Evolutionary conservation across 2,888 invertebrate species (phyloP).

Genomic region (Drosophila diplacantha): DNA sequence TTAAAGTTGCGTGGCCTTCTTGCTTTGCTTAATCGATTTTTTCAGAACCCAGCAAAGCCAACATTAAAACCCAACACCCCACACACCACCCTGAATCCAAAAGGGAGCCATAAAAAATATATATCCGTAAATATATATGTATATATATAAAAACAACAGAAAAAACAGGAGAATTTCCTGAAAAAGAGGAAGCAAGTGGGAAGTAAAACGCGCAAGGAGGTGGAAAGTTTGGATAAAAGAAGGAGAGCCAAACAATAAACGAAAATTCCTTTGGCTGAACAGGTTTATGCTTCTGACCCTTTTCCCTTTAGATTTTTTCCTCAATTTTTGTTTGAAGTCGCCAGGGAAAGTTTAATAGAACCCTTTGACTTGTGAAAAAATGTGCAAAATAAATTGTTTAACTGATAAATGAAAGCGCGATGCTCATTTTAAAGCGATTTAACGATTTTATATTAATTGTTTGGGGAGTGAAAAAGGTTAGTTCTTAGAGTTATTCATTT

Average conservation of each 20-base stretch:
- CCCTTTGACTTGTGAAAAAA: conserved; percentile 6
- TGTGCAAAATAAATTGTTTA: conserved; percentile 5
- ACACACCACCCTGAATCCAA: neutral
- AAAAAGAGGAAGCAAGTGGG: conserved; percentile 12
- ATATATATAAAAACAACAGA: conserved; percentile 16
- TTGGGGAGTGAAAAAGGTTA: neutral
- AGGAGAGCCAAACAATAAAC: conserved; percentile 20
- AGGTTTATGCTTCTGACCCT: conserved; percentile 12
- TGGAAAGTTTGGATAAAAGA: conserved; percentile 21
- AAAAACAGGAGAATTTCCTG: conserved; percentile 19
- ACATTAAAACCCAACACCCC: conserved; percentile 13
- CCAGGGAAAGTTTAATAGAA: conserved; percentile 5
- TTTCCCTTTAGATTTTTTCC: neutral
- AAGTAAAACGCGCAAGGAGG: conserved; percentile 12
- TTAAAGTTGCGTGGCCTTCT: conserved; percentile 29
- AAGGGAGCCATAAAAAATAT: conserved; percentile 29
- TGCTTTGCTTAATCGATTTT: conserved; percentile 58
- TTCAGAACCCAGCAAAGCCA: conserved; percentile 39
- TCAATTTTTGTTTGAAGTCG: neutral
- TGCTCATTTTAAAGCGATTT: conserved; percentile 1
- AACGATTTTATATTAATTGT: neutral
- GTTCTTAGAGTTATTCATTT: neutral
- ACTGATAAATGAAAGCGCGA: neutral
- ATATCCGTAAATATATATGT: conserved; percentile 24
- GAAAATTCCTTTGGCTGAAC: conserved; percentile 28